Conservation (phyloP, 64 coral and sea anemone species). For the Montipora cactus region DNA sequence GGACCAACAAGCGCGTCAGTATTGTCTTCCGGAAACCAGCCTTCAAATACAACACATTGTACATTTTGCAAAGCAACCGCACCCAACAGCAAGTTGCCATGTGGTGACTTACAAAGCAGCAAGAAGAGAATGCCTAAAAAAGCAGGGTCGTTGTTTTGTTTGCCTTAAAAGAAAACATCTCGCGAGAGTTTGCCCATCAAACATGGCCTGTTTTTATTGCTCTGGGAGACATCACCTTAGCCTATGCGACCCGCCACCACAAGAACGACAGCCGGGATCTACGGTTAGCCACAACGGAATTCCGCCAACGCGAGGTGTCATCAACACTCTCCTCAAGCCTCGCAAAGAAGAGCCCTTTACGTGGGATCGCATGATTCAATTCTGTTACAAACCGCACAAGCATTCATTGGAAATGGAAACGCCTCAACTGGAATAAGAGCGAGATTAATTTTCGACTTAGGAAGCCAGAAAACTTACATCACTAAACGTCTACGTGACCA, state of each 20-base stretch:
- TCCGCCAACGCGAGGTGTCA: not conserved
- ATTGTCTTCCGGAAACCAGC: too few species aligned
- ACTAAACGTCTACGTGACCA: not conserved
- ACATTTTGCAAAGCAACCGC: too few species aligned
- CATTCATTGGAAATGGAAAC: not conserved
- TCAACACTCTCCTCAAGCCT: not conserved
- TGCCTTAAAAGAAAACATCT: too few species aligned
- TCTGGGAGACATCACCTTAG: too few species aligned
- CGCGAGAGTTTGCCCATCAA: too few species aligned
- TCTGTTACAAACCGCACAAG: slow-evolving; percentile 38
- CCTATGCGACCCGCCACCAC: too few species aligned
- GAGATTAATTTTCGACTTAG: slow-evolving; percentile 53
- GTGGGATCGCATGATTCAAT: slow-evolving; percentile 21
- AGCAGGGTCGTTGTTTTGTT: too few species aligned
- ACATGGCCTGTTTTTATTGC: too few species aligned
- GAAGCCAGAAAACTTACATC: slow-evolving; percentile 42
- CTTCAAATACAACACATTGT: too few species aligned
- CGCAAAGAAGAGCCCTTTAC: not conserved
- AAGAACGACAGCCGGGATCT: not conserved
- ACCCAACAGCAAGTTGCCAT: too few species aligned
- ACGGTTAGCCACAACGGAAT: slow-evolving; percentile 15
- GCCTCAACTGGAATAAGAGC: not conserved
- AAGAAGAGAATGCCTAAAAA: too few species aligned
- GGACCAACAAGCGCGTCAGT: not conserved
- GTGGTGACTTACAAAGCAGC: too few species aligned